Evolutionary conservation across 2,888 invertebrate genomes (phyloP).

Genomic region (Rhimphoctona megacephalus): DNA sequence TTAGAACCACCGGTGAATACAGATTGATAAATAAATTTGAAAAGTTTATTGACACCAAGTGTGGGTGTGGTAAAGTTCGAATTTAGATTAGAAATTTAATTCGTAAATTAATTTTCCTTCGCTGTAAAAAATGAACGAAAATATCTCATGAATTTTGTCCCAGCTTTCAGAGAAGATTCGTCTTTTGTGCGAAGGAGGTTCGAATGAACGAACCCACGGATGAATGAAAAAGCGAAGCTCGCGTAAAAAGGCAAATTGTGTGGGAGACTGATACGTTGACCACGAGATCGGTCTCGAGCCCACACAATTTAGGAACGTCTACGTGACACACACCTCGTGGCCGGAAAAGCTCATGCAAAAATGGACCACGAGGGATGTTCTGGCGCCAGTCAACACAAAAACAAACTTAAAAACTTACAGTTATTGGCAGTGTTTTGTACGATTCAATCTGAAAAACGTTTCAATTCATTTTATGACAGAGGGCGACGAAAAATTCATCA

Average conservation of each 20-base stretch:
- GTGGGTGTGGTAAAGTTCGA: background rate
- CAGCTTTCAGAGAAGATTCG: background rate
- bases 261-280: constrained; percentile 5
- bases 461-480: background rate
- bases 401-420: background rate
- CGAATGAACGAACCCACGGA: constrained; percentile 50
- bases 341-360: constrained; percentile 58
- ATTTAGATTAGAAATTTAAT: background rate
- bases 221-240: constrained; percentile 50
- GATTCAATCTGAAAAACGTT: background rate
- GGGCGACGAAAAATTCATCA: background rate
- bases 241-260: constrained; percentile 21
- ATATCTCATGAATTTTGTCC: background rate
- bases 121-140: background rate
- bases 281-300: constrained; percentile 31
- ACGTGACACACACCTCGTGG: constrained; percentile 57
- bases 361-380: constrained; percentile 43
- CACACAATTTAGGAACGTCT: constrained; percentile 32
- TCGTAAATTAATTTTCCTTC: too few relatives aligned
- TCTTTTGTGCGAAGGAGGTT: constrained; percentile 11
- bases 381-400: constrained; percentile 16
- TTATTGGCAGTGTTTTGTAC: background rate
- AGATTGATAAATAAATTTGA: too few relatives aligned
- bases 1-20: too few relatives aligned
- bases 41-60: too few relatives aligned